A percentile compares a stretch with the other conserved stretches of the same genome.
phyloP scores from a whole-genome alignment of 2,888 invertebrate genomes.

The Euproctis similis region DNA sequence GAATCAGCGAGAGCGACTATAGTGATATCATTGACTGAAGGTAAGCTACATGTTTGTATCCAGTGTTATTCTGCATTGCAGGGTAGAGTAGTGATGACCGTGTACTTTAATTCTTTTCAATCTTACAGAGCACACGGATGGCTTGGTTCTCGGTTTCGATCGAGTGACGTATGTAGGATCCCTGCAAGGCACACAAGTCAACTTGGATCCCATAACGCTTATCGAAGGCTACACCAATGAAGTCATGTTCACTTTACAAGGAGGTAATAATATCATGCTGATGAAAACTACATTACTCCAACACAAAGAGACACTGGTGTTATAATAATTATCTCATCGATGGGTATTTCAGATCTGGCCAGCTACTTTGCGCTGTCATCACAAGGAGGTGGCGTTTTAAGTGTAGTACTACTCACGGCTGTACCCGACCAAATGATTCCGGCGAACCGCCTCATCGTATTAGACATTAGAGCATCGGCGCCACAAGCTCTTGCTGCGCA shows the following conservation, averaged over 20 bases:
- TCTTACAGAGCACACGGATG: constrained; percentile 11
- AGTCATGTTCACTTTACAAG: constrained; percentile 25
- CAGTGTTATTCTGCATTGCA: too few species aligned
- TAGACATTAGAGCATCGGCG: constrained; percentile 21
- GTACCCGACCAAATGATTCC: constrained; percentile 22
- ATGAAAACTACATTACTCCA: too few species aligned
- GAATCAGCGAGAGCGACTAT: constrained; percentile 16
- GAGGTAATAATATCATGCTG: constrained; percentile 17
- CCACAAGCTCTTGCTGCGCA: constrained; percentile 13
- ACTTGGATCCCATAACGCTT: constrained; percentile 25
- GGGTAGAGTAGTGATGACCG: too few species aligned
- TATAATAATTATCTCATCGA: too few species aligned
- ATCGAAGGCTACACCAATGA: constrained; percentile 23
- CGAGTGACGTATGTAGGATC: constrained; percentile 15
- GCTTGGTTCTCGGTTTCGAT: constrained; percentile 17
- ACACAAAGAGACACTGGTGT: too few species aligned
- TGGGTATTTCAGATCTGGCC: constrained; percentile 11
- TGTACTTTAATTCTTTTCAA: too few species aligned
- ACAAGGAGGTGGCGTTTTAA: constrained; percentile 10
- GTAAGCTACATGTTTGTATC: background rate
- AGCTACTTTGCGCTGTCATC: constrained; percentile 11
- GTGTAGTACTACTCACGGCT: constrained; percentile 7
- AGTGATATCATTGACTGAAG: constrained; percentile 12
- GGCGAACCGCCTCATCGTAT: constrained; percentile 14
- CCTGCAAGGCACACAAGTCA: constrained; percentile 9